Conservation (phyloP, 1,140 invertebrate genomes). For the Penaeus chinensis region DNA sequence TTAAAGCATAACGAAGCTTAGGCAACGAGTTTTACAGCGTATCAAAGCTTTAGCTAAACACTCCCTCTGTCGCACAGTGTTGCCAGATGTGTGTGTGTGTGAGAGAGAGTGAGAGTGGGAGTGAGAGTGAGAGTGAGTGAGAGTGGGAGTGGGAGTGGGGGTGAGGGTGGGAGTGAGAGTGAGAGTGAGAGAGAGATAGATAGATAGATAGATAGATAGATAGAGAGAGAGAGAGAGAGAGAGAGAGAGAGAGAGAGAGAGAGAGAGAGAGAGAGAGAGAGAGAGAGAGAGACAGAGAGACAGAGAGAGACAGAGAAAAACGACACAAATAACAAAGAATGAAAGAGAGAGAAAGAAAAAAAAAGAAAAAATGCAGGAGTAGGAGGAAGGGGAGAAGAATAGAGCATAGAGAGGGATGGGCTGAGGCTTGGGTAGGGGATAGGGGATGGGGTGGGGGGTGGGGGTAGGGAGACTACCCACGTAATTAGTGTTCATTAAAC, state of each 20-base stretch:
- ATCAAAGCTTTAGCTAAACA: too few species aligned
- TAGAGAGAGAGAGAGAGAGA: not conserved
- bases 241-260: not conserved
- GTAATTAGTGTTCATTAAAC: not conserved
- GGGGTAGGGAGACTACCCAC: not conserved
- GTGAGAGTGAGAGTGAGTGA: not conserved
- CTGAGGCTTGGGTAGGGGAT: not conserved
- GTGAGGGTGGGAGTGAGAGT: not conserved
- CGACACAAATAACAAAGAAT: too few species aligned
- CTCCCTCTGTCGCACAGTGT: too few species aligned
- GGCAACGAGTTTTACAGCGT: too few species aligned
- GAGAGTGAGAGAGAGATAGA: not conserved
- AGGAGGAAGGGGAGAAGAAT: not conserved
- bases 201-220: not conserved
- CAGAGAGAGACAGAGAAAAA: constrained; percentile 6
- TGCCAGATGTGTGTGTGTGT: too few species aligned
- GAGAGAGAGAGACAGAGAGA: constrained; percentile 13
- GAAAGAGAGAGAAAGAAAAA: not conserved
- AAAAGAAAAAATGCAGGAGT: not conserved
- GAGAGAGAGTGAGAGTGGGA: not conserved
- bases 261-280: not conserved
- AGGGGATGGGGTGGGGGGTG: not conserved
- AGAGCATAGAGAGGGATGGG: not conserved
- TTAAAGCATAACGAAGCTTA: too few species aligned
- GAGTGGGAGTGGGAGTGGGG: not conserved